These are phyloP conservation scores for Caerostris extrusa DNA, from an alignment of 1,140 invertebrate genomes.

Conservation along the genomic window DNA sequence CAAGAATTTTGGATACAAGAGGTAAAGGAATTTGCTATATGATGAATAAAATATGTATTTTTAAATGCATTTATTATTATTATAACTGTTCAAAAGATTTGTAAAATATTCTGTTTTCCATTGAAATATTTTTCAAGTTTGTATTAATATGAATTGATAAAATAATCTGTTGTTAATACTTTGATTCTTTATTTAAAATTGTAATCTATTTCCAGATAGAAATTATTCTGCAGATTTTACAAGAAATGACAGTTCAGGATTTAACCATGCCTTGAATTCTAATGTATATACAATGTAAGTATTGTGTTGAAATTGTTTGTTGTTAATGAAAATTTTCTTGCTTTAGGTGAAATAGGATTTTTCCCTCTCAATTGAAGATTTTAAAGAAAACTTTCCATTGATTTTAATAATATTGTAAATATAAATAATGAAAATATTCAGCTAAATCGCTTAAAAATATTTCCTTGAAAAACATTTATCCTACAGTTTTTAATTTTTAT, in stretches of 20 bases:
- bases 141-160: too few species aligned
- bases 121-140: not conserved
- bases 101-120: not conserved
- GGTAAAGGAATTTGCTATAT: not conserved
- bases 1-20: not conserved
- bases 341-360: not conserved
- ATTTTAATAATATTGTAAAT: too few species aligned
- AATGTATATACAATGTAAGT: constrained; percentile 9
- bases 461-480: too few species aligned
- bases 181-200: too few species aligned
- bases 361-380: not conserved
- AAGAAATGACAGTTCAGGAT: not conserved
- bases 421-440: too few species aligned
- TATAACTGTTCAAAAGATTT: not conserved
- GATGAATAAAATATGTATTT: too few species aligned
- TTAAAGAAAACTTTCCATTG: too few species aligned
- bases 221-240: not conserved
- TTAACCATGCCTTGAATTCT: not conserved
- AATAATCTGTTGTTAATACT: too few species aligned
- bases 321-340: too few species aligned
- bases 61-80: not conserved
- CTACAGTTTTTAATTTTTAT: too few species aligned
- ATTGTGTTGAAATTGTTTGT: not conserved
- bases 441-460: too few species aligned
- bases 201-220: not conserved